Evolutionary conservation across 53 echinoderm and acorn worm species (phyloP).

Genomic region (Astropecten irregularis): DNA sequence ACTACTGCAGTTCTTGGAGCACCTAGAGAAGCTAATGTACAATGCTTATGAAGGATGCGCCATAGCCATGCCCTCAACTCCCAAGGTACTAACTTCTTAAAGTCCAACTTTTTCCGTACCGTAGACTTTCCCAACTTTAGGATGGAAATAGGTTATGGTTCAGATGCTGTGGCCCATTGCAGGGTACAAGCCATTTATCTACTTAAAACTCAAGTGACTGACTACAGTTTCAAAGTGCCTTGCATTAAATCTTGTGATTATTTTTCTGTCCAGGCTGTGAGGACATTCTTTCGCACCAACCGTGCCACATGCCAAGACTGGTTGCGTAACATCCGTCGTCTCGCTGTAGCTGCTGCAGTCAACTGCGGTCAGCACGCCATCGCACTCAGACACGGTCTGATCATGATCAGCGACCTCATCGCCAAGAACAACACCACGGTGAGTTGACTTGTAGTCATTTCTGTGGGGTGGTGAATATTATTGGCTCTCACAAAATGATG

Average conservation of each 20-base stretch:
- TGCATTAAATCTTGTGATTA: neutral
- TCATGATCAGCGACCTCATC: constrained; percentile 74
- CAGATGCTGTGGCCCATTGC: too few species aligned
- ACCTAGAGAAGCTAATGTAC: constrained; percentile 93
- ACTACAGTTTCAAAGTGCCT: too few species aligned
- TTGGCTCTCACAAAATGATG: too few species aligned
- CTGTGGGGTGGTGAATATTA: too few species aligned
- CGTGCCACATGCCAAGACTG: constrained; percentile 88
- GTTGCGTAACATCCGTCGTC: constrained; percentile 76
- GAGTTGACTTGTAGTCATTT: constrained; percentile 10
- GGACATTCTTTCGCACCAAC: constrained; percentile 94
- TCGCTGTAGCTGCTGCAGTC: constrained; percentile 70
- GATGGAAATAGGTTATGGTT: too few species aligned
- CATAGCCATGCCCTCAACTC: constrained; percentile 75
- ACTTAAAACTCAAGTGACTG: too few species aligned
- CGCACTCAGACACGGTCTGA: constrained; percentile 83
- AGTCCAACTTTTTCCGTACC: neutral
- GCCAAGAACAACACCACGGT: constrained; percentile 77
- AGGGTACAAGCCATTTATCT: too few species aligned
- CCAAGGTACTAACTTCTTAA: constrained; percentile 76
- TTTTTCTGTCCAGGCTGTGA: constrained; percentile 66
- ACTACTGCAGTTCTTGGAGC: constrained; percentile 90
- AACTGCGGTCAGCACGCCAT: constrained; percentile 86
- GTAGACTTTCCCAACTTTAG: too few species aligned
- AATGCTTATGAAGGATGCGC: constrained; percentile 96